Base-by-base conservation (phyloP, 2,888 invertebrate genomes). In the Acholoe squamosa region DNA sequence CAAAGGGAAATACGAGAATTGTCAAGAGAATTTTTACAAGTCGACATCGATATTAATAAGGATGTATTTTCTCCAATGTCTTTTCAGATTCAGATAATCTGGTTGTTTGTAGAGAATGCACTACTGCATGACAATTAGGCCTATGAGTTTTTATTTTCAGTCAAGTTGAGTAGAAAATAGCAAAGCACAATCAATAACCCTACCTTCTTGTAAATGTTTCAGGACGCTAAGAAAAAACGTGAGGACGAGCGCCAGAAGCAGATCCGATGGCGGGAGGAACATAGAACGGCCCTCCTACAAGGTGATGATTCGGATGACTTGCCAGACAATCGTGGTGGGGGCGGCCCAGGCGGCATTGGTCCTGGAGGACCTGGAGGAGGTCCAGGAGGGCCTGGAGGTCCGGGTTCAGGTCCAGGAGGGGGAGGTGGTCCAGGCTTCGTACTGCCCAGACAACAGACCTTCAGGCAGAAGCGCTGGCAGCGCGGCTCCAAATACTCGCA, bases 211-310 rank as follows among this genome's bases (percentile, higher is more conserved):
- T 31, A 76, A 51, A 43, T 43, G 5, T 56, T 84, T 12, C 86
- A 93, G 93, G 93, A 93, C 77, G 89, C 93, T 1, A 89, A 90
- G 33, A 93, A 93, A 92, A 93, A 93, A 90, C 89, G 93, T 14
- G 93, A 93, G 89, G 93, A 92, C 43, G 93, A 93, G 91, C 56
- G 92, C 56, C 93, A 92, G 91, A 93, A 93, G 91, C 93, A 93
- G 90, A 84, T 93, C 31, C 89, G 92, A 14, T 93, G 93, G 93
- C 76, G 91, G 71, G 93, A 93, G 89, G 92, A 92, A 89, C 93
- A 93, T 88, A 88, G 92, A 28, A 92, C 89, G 54, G 92, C 92
- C 67, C 89, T 93, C 67, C 61, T 91, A 28, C 91, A 91, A 61
- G 90, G 91, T 19, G 51, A 84, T 77, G 89, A 90, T 61, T 86